phyloP scores from a whole-genome alignment of 1,140 invertebrate genomes.

The Adoxophyes honmai region DNA sequence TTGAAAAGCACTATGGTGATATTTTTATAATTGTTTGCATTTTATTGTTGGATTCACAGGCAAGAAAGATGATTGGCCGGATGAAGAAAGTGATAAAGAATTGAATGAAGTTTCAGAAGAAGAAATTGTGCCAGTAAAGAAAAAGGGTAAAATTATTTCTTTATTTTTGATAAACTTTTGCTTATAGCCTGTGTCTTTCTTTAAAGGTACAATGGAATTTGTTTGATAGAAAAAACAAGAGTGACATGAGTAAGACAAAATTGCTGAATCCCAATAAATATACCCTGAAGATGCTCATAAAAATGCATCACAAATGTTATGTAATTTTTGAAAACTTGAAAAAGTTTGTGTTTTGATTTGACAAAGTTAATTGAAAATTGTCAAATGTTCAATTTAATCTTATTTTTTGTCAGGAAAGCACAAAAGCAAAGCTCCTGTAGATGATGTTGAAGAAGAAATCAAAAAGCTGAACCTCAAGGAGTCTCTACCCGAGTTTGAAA shows the following conservation, averaged over 20 bases:
- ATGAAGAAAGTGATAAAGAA: conserved; percentile 63
- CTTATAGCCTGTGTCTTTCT: too few relatives aligned
- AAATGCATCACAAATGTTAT: too few relatives aligned
- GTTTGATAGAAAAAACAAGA: too few relatives aligned
- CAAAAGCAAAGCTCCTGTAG: conserved; percentile 64
- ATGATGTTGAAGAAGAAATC: conserved; percentile 61
- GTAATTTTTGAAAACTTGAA: too few relatives aligned
- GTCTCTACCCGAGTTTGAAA: conserved; percentile 22
- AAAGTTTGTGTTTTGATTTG: too few relatives aligned
- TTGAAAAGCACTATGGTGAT: too few relatives aligned
- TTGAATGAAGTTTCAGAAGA: conserved; percentile 44
- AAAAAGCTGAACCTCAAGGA: conserved; percentile 69
- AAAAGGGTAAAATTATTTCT: background rate
- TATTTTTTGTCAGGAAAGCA: conserved; percentile 38
- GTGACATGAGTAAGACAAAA: too few relatives aligned
- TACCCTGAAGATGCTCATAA: too few relatives aligned
- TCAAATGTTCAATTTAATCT: too few relatives aligned
- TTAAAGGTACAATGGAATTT: too few relatives aligned
- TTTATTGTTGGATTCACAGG: conserved; percentile 48
- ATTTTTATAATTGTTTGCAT: background rate
- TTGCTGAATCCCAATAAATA: too few relatives aligned
- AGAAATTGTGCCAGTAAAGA: conserved; percentile 24
- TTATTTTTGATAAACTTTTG: background rate
- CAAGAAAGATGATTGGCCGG: conserved; percentile 58
- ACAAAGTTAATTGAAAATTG: too few relatives aligned